These are phyloP conservation scores for Anastatus disparis DNA, from an alignment of 1,140 invertebrate species.

Conservation along the genomic window DNA sequence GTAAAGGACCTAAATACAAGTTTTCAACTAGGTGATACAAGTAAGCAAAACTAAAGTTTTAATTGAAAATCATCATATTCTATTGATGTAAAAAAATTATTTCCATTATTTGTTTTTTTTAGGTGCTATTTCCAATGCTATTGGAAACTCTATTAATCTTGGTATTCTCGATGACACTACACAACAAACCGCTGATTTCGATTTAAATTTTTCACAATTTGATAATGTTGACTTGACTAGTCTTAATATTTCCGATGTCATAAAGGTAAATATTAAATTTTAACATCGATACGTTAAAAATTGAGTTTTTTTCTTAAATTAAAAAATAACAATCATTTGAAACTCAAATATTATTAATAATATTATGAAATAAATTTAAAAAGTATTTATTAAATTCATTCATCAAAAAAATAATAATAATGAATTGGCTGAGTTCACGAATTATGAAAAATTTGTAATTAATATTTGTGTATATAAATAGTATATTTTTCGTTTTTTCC, in stretches of 20 bases:
- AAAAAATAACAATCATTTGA: background rate
- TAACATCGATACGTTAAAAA: background rate
- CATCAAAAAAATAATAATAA: too few species aligned
- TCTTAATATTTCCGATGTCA: slow-evolving; percentile 36
- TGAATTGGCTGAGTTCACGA: too few species aligned
- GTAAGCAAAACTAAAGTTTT: background rate
- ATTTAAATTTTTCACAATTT: slow-evolving; percentile 35
- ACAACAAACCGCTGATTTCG: background rate
- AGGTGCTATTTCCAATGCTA: slow-evolving; percentile 31
- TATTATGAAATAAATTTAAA: too few species aligned
- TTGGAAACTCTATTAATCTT: slow-evolving; percentile 23
- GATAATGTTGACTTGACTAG: slow-evolving; percentile 31
- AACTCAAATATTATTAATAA: too few species aligned
- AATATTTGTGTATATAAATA: too few species aligned
- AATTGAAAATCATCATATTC: too few species aligned
- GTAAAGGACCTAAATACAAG: background rate
- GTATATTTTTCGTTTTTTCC: too few species aligned
- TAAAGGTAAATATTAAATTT: slow-evolving; percentile 23
- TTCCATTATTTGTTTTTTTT: background rate
- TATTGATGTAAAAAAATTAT: too few species aligned
- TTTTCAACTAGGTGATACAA: background rate
- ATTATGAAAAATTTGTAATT: too few species aligned
- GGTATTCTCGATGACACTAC: background rate
- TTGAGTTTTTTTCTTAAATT: background rate
- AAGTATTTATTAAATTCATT: too few species aligned